Evolutionary conservation across 2,797 vertebrate species (phyloP).

Genomic region (Gephyroberyx darwinii): DNA sequence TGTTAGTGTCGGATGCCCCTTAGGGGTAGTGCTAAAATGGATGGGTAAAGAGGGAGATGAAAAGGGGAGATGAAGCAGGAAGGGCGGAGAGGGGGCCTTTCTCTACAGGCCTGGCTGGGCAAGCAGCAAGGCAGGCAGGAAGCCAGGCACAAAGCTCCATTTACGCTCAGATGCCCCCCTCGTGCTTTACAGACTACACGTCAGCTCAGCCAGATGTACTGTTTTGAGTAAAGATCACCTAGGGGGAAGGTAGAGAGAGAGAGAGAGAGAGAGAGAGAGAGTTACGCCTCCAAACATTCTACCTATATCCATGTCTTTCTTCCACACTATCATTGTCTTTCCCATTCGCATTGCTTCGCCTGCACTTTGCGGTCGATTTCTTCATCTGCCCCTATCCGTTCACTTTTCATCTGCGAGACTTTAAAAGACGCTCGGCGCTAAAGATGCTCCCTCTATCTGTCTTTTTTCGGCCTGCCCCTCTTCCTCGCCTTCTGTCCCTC

Average conservation of each 20-base stretch:
- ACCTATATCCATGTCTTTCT: slow-evolving; percentile 40
- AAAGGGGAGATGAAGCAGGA: slow-evolving; percentile 90
- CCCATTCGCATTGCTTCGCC: slow-evolving; percentile 1
- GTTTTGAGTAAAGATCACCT: slow-evolving; percentile 78
- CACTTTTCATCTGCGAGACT: slow-evolving; percentile 23
- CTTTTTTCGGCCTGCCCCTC: slow-evolving; percentile 51
- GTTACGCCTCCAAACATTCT: background rate
- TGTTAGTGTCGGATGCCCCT: slow-evolving; percentile 85
- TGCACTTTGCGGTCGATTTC: background rate
- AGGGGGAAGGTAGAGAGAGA: slow-evolving; percentile 55
- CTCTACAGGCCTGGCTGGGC: slow-evolving; percentile 84
- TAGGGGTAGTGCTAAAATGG: slow-evolving; percentile 87
- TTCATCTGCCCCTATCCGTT: slow-evolving; percentile 28
- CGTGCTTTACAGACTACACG: slow-evolving; percentile 82
- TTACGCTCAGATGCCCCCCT: slow-evolving; percentile 81
- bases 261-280: background rate
- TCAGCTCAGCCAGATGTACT: slow-evolving; percentile 84
- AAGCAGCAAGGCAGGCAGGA: slow-evolving; percentile 74
- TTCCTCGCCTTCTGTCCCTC: slow-evolving; percentile 50
- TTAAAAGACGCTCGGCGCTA: slow-evolving; percentile 49
- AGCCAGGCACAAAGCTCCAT: slow-evolving; percentile 84
- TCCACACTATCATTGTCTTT: slow-evolving; percentile 16
- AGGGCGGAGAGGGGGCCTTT: slow-evolving; percentile 69
- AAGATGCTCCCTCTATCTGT: slow-evolving; percentile 47
- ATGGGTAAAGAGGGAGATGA: slow-evolving; percentile 89